phyloP scores from a whole-genome alignment of 2,888 invertebrate genomes.

The Dendrolimus houi region DNA sequence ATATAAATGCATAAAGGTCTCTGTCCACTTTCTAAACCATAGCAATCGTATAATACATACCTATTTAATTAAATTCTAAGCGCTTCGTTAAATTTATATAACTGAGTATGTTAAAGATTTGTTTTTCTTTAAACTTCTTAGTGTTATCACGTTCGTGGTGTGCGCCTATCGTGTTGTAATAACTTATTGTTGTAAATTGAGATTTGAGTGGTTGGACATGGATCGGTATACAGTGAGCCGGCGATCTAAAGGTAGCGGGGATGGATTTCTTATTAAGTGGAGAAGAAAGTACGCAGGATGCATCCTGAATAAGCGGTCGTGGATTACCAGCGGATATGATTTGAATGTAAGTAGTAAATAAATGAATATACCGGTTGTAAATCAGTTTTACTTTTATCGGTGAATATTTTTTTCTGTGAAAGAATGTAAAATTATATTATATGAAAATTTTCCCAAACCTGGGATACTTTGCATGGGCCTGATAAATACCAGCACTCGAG shows the following conservation, averaged over 20 bases:
- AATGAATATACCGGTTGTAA: background rate
- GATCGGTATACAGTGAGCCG: constrained; percentile 58
- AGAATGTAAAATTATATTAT: background rate
- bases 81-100: constrained; percentile 59
- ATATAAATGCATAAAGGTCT: constrained; percentile 3
- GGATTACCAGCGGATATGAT: constrained; percentile 60
- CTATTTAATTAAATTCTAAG: constrained; percentile 48
- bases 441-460: too few relatives aligned
- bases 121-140: constrained; percentile 45
- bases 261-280: constrained; percentile 57
- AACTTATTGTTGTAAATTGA: constrained; percentile 25
- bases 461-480: too few relatives aligned
- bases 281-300: constrained; percentile 47
- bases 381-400: background rate
- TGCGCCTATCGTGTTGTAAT: constrained; percentile 38
- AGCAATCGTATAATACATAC: constrained; percentile 35
- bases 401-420: background rate
- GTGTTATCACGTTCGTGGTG: constrained; percentile 44
- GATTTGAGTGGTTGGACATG: constrained; percentile 37
- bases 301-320: constrained; percentile 43
- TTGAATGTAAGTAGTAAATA: constrained; percentile 49
- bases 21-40: constrained; percentile 9
- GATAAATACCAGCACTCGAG: too few relatives aligned
- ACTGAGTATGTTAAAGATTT: constrained; percentile 39
- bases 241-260: constrained; percentile 51